Evolutionary conservation across 2,797 vertebrate genomes (phyloP).

Genomic region (Leucoraja ocellata): DNA sequence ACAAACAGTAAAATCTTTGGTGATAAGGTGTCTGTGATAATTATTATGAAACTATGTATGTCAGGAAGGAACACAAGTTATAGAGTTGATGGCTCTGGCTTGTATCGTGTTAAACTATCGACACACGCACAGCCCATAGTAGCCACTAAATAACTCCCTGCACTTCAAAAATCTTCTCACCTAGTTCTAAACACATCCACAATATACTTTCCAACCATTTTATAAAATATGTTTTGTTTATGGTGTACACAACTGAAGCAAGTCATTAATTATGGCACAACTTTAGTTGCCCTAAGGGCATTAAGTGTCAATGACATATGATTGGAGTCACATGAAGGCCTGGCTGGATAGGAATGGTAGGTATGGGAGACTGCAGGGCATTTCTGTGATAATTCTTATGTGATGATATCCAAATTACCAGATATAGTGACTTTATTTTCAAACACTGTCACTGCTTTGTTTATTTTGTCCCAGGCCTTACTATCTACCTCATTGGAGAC

Average conservation of each 20-base stretch:
- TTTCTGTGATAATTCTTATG: not conserved
- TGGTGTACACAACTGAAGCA: not conserved
- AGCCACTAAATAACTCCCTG: not conserved
- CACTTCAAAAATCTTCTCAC: not conserved
- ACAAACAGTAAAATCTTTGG: conserved; percentile 33
- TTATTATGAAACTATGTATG: not conserved
- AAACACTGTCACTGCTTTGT: not conserved
- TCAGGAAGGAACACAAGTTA: too few species aligned
- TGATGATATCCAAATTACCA: not conserved
- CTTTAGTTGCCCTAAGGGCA: not conserved
- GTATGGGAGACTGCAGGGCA: not conserved
- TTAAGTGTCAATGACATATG: not conserved
- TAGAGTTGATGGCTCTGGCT: not conserved
- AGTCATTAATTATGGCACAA: not conserved
- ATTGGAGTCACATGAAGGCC: not conserved
- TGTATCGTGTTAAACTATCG: not conserved
- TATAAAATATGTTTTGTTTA: not conserved
- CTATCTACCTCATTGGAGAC: too few species aligned
- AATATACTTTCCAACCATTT: not conserved
- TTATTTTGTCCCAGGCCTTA: too few species aligned
- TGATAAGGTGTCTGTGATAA: not conserved
- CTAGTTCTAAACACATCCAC: not conserved
- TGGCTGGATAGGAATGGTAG: not conserved
- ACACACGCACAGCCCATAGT: not conserved
- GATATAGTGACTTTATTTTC: not conserved